Evolutionary conservation across 2,797 vertebrate species (phyloP).

Genomic region (Epinephelus awoara): DNA sequence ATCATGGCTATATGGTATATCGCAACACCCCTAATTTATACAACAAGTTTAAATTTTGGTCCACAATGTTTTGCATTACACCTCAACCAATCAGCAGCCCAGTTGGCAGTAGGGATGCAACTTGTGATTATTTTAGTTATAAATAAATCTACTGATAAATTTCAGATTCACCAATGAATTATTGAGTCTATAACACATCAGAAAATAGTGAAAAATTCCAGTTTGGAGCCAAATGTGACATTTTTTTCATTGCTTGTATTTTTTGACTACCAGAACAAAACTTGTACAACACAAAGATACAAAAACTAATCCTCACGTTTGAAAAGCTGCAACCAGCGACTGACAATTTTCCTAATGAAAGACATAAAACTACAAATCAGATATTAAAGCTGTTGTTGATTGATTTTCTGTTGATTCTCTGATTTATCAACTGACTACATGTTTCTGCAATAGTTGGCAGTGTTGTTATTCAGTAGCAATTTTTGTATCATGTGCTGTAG

Average conservation of each 20-base stretch:
- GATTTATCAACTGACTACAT: not conserved
- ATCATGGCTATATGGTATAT: too few species aligned
- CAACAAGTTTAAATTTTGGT: too few species aligned
- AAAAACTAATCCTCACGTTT: not conserved
- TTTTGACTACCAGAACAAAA: not conserved
- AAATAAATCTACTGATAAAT: not conserved
- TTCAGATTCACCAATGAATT: not conserved
- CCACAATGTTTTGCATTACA: too few species aligned
- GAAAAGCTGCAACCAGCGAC: not conserved
- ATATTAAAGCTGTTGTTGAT: not conserved
- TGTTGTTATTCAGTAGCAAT: constrained; percentile 15
- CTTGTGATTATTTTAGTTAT: not conserved
- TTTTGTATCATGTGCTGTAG: not conserved
- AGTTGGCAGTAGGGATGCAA: too few species aligned
- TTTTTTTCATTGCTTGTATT: not conserved
- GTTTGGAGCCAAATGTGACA: not conserved
- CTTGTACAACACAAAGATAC: not conserved
- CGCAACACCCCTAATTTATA: too few species aligned
- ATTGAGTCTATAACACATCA: not conserved
- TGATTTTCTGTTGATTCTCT: not conserved
- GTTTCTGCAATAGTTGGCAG: constrained; percentile 34
- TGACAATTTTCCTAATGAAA: not conserved
- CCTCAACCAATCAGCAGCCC: too few species aligned
- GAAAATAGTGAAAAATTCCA: not conserved
- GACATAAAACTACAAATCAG: not conserved